Conservation (phyloP, 2,113 vertebrate species). For the Conger conger region DNA sequence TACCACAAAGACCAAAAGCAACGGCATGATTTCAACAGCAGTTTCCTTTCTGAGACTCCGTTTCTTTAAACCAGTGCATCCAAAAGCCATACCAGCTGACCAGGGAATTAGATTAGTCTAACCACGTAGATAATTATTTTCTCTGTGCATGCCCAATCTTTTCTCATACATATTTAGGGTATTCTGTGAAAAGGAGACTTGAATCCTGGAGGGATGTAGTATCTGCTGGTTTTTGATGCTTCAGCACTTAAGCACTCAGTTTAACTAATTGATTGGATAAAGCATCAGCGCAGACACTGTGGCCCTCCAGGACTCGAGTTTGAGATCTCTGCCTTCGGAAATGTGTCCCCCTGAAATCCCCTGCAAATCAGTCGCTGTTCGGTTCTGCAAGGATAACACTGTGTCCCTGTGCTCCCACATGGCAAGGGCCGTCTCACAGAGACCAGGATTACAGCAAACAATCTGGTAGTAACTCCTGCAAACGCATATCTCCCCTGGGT, state of each 20-base stretch:
- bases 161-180: background rate
- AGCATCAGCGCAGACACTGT: too few species aligned
- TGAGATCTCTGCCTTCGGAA: too few species aligned
- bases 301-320: too few species aligned
- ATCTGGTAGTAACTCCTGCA: conserved; percentile 18
- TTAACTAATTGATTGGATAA: too few species aligned
- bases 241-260: too few species aligned
- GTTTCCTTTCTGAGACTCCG: background rate
- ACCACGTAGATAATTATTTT: too few species aligned
- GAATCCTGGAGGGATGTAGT: too few species aligned
- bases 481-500: background rate
- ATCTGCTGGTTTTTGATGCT: too few species aligned
- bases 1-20: background rate
- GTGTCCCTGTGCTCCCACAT: background rate
- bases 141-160: too few species aligned
- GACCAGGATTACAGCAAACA: conserved; percentile 8
- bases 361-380: background rate
- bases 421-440: background rate
- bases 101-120: too few species aligned
- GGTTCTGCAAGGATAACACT: background rate
- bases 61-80: background rate
- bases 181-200: background rate
- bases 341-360: background rate
- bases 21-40: background rate
- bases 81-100: too few species aligned